phyloP scores from a whole-genome alignment of 2,113 vertebrate species.

The Monopterus albus region DNA sequence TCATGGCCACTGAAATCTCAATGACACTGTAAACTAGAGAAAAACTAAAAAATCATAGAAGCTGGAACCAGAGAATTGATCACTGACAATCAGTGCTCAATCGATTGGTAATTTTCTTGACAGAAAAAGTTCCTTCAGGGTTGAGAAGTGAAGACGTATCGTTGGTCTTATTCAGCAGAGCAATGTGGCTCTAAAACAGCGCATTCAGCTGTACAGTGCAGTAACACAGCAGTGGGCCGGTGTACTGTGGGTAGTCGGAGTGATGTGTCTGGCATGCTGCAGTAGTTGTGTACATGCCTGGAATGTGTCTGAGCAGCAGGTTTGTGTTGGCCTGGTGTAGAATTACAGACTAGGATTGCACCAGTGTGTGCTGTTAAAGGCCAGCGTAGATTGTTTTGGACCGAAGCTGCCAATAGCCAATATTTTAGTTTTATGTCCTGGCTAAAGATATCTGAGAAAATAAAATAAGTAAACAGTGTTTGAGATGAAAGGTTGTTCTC shows the following conservation, averaged over 20 bases:
- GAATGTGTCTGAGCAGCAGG: slow-evolving; percentile 65
- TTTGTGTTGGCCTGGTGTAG: slow-evolving; percentile 54
- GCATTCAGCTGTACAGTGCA: slow-evolving; percentile 28
- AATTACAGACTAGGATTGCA: slow-evolving; percentile 48
- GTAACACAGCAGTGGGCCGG: slow-evolving; percentile 55
- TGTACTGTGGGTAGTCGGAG: slow-evolving; percentile 38
- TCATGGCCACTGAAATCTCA: too few relatives aligned
- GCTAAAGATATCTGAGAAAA: slow-evolving; percentile 17
- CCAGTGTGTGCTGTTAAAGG: slow-evolving; percentile 48
- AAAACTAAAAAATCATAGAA: neutral
- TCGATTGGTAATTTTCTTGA: neutral
- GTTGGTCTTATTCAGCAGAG: neutral
- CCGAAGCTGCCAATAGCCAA: slow-evolving; percentile 17
- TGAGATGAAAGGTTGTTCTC: slow-evolving; percentile 1
- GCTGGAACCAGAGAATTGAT: neutral
- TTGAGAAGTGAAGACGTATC: neutral
- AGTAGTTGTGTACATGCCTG: slow-evolving; percentile 60
- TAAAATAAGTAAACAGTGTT: neutral
- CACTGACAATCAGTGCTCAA: neutral
- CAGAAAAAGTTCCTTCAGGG: too few relatives aligned
- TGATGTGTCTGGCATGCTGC: slow-evolving; percentile 58
- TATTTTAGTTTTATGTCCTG: slow-evolving; percentile 29
- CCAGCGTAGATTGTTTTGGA: slow-evolving; percentile 54
- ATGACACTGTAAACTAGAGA: too few relatives aligned
- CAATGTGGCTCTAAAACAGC: slow-evolving; percentile 15